phyloP scores from a whole-genome alignment of 37 sponge, comb jelly and placozoan genomes.

The Oscarella lobularis region DNA sequence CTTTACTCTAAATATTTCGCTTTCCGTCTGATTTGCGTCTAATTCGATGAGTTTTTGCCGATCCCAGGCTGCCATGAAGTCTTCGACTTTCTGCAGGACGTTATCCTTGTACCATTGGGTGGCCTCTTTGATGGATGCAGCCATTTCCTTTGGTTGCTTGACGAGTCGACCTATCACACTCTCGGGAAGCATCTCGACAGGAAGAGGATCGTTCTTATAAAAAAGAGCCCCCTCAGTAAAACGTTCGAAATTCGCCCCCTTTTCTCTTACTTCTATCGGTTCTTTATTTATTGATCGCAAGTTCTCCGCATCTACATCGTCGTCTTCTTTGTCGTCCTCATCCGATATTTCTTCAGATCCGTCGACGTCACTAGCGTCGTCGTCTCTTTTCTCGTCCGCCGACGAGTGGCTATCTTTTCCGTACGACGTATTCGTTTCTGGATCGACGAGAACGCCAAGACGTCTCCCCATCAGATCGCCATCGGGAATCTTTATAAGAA shows the following conservation, averaged over 20 bases:
- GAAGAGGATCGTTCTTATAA: background rate
- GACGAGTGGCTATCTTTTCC: too few species aligned
- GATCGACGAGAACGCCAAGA: constrained; percentile 43
- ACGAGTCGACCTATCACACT: background rate
- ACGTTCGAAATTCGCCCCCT: background rate
- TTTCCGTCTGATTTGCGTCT: background rate
- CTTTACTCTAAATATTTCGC: background rate
- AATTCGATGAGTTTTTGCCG: background rate
- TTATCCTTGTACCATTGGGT: background rate
- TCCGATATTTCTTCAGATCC: background rate
- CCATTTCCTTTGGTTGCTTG: background rate
- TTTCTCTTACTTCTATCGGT: background rate
- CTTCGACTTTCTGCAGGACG: background rate
- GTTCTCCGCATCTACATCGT: background rate
- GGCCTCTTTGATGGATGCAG: background rate
- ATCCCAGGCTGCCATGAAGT: constrained; percentile 1
- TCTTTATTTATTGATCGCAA: background rate
- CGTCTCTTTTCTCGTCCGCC: background rate
- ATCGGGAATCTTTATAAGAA: constrained; percentile 45
- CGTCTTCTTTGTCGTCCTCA: background rate
- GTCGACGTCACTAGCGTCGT: background rate
- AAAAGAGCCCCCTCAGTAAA: background rate
- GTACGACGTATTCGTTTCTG: too few species aligned
- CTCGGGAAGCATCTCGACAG: background rate
- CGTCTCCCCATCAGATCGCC: constrained; percentile 39